phyloP scores from a whole-genome alignment of 2,113 vertebrate genomes.

The Tyto alba region DNA sequence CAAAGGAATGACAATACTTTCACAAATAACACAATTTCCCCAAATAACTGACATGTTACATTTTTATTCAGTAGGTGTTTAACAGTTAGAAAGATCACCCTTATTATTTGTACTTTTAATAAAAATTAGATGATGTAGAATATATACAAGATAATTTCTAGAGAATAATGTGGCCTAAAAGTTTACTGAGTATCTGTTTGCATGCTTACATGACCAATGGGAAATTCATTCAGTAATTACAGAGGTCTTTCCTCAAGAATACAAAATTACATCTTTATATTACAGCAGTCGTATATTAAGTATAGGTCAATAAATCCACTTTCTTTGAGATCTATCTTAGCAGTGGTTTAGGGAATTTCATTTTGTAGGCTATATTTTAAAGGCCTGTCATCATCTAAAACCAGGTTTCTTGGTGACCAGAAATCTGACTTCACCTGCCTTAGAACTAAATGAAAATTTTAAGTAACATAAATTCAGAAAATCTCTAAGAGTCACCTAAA shows the following conservation, averaged over 20 bases:
- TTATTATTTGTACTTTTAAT: background rate
- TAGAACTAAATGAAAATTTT: background rate
- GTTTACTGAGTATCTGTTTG: background rate
- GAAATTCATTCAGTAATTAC: background rate
- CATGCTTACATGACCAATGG: background rate
- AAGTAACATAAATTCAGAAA: background rate
- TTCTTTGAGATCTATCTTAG: background rate
- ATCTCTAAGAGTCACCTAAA: background rate
- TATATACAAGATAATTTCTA: background rate
- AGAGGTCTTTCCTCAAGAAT: background rate
- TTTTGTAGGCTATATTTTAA: background rate
- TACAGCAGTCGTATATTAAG: background rate
- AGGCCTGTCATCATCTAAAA: background rate
- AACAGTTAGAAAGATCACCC: background rate
- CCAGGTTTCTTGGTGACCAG: background rate
- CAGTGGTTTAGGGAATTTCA: background rate
- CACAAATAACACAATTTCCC: background rate
- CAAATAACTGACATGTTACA: background rate
- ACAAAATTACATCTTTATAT: background rate
- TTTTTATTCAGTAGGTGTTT: background rate
- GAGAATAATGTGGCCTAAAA: background rate
- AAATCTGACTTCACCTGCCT: background rate
- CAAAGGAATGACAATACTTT: background rate
- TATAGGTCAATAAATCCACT: background rate
- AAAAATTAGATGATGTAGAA: background rate